Conservation (phyloP, 2,113 vertebrate genomes). For the Pristiophorus japonicus region DNA sequence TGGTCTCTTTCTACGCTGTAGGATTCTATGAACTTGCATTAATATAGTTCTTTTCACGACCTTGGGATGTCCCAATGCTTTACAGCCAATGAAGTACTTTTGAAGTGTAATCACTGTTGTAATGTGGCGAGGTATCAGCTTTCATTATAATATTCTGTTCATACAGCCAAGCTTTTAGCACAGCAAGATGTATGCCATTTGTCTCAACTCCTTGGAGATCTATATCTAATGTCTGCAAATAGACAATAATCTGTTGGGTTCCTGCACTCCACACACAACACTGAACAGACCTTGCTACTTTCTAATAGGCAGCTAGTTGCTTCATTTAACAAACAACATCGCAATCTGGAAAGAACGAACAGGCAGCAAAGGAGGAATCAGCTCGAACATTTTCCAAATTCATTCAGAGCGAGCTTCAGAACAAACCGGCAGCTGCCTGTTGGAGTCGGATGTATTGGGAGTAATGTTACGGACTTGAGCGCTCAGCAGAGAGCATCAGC, state of each 20-base stretch:
- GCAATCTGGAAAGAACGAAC: neutral
- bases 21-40: neutral
- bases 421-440: no score
- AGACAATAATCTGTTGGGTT: neutral
- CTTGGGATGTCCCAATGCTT: neutral
- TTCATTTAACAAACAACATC: neutral
- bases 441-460: neutral
- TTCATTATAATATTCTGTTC: neutral
- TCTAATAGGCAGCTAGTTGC: neutral
- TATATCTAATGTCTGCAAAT: slow-evolving; percentile 1
- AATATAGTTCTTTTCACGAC: neutral
- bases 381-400: neutral
- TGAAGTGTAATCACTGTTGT: neutral
- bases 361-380: neutral
- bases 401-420: no score
- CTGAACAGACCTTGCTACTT: neutral
- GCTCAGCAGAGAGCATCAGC: neutral
- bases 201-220: neutral
- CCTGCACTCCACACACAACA: neutral
- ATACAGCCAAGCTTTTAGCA: neutral
- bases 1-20: neutral
- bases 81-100: no score
- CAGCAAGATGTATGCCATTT: neutral
- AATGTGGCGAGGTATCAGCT: neutral
- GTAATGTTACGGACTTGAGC: neutral